Evolutionary conservation across 2,113 vertebrate genomes (phyloP).

Genomic region (Otocyon megalotis): DNA sequence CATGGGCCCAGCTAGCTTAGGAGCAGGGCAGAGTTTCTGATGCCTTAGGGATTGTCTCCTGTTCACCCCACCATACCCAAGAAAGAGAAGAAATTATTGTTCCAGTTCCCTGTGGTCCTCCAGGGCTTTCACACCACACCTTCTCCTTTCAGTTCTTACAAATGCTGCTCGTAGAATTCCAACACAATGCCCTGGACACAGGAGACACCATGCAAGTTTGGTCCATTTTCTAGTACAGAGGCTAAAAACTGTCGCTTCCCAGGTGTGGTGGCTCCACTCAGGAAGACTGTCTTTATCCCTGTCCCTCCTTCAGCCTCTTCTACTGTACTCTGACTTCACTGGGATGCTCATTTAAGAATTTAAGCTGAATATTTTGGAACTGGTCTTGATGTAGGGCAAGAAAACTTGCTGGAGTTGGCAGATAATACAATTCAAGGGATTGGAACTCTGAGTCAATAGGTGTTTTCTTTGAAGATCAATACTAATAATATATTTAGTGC

Average conservation of each 20-base stretch:
- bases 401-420: not conserved
- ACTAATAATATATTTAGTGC: slow-evolving; percentile 69
- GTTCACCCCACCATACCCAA: not conserved
- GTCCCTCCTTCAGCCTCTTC: not conserved
- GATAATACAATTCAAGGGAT: not conserved
- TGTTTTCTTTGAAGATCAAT: slow-evolving; percentile 71
- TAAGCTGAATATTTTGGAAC: not conserved
- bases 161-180: not conserved
- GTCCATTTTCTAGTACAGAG: not conserved
- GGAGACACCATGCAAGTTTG: not conserved
- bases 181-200: not conserved
- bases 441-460: slow-evolving; percentile 65
- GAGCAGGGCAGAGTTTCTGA: not conserved
- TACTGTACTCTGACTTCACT: not conserved
- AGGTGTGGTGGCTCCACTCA: not conserved
- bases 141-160: not conserved
- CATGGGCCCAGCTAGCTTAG: too few species aligned
- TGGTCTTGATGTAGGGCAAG: not conserved
- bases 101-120: not conserved
- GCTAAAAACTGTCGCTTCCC: not conserved
- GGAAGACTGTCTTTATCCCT: not conserved
- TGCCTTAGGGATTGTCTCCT: not conserved
- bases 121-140: not conserved
- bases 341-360: slow-evolving; percentile 16
- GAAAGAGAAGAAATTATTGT: not conserved